Base-by-base conservation (phyloP, 1,140 invertebrate genomes). In the Geopemphigus sp. region DNA sequence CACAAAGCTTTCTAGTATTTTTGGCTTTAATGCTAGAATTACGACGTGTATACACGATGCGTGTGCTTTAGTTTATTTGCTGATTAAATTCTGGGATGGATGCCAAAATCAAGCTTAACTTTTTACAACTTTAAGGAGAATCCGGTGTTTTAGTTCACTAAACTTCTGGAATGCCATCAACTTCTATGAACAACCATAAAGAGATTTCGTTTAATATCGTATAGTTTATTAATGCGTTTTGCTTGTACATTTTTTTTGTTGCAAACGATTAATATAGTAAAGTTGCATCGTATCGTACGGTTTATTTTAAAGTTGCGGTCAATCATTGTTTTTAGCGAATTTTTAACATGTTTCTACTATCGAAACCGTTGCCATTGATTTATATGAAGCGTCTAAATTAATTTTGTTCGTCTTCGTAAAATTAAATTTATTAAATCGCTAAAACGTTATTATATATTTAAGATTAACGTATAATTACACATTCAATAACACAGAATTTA, bases 51-150 rank as follows among this genome's bases (percentile, higher is more conserved):
- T 12, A 2, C 22, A 66, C 11, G 15, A 22, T 24, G 26, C 50
- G 66, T 50, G 14, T 17, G 22, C 15, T 68, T 26, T 50, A 68
- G 47, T 54, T 72, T 72, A 54, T 54, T 53, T 72, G 22, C 8
- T 39, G 68, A 72, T 72, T 54, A 32, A 14, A 54, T 54, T 17
- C 10, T 54, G 24, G 68, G 68, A 72, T 19, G 17, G 54, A 72
- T 29, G 68, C 68, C 68, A 72, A 72, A 54, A 29, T 6, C 14
- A 54, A 72, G 47, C 17, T 12, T 72, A 29, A 53, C 15, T 53
- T 72, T 72, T 54, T 72, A 72, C 17, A 47, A 72, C 47, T 72
- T 72, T 53, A 24, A 53, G 22, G 50, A 68, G 66, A 47, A 68
- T 68, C 15, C 5, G 14, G 22, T 54, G 53, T 6, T 53, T 54